These are phyloP conservation scores for Neodiprion fabricii DNA, from an alignment of 1,140 invertebrate genomes.

Conservation along the genomic window DNA sequence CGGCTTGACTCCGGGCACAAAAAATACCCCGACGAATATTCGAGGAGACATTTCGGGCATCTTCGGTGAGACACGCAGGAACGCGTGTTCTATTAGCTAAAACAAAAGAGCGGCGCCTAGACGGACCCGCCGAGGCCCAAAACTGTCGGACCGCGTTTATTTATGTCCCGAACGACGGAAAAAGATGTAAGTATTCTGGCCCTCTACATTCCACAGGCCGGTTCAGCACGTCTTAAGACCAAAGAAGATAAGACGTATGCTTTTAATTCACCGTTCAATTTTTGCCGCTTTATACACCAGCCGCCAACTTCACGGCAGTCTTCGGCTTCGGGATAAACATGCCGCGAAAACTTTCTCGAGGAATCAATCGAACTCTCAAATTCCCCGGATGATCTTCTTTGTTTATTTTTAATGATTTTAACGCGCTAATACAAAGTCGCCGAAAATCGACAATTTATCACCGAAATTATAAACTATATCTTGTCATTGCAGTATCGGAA, in stretches of 20 bases:
- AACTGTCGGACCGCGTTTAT: conserved; percentile 59
- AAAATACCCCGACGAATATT: conserved; percentile 52
- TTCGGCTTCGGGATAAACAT: no score
- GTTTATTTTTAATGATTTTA: no score
- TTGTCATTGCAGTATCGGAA: no score
- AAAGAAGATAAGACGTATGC: background rate
- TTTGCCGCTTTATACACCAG: background rate
- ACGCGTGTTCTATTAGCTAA: conserved; percentile 62
- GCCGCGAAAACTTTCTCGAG: no score
- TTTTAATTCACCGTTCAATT: background rate
- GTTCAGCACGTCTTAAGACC: background rate
- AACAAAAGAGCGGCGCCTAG: conserved; percentile 63
- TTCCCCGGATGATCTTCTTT: no score
- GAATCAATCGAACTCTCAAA: no score
- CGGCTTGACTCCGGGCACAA: background rate
- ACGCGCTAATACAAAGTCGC: no score
- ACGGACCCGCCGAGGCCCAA: conserved; percentile 38
- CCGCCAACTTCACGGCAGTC: no score
- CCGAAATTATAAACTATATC: no score
- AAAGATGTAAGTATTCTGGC: conserved; percentile 57
- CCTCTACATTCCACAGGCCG: conserved; percentile 46
- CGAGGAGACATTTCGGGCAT: conserved; percentile 58
- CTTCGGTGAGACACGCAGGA: conserved; percentile 56
- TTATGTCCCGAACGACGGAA: conserved; percentile 59
- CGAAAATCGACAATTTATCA: no score